Base-by-base conservation (phyloP, 2,888 invertebrate genomes). In the Eretmocerus hayati region DNA sequence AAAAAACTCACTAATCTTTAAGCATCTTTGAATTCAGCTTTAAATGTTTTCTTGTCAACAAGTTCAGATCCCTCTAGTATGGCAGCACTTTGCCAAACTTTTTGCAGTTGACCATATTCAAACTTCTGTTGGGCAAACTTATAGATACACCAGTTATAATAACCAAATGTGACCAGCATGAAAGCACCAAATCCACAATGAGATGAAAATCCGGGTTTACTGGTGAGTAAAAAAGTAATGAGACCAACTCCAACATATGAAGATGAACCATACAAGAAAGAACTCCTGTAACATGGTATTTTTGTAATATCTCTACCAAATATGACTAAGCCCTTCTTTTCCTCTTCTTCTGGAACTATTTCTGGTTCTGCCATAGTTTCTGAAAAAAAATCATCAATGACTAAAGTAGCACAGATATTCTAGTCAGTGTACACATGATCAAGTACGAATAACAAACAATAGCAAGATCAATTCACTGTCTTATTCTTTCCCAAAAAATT, bases 261-360 rank as follows among this genome's bases (percentile, higher is more conserved):
- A 13, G 50, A 48, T 35, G 55, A 42, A 20, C 50, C 48, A 43
- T 58, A 57, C 2, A 58, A 21, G 35, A 56, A 53, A 8, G 53
- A 48, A 18, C 45, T 36, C 21, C 52, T 48, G 43, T 54, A 56
- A 39, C 58, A 58, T 11, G 57, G 55, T 22, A 57, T 47, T 50
- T 53, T 51, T 1, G 51, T 36, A 11, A 54, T 4, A 37, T 57
- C 49, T 19, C 42, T 44, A 5, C 52, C 56, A 37, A 56, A 55
- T 15, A 51, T 1, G 9, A 43, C 35, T 5, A 54, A 23, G 9
- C 30, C 30, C 13, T 30, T 30, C 8, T 30, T 8, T 30, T 8
- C 8, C 30, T 30, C 30, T 13, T 30, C 30, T n/a, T n/a, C n/a
- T n/a, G n/a, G n/a, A n/a, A n/a, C 5, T 5, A 23, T n/a, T 13